phyloP scores from a whole-genome alignment of 2,888 invertebrate species.

The Stenodera caucasica region DNA sequence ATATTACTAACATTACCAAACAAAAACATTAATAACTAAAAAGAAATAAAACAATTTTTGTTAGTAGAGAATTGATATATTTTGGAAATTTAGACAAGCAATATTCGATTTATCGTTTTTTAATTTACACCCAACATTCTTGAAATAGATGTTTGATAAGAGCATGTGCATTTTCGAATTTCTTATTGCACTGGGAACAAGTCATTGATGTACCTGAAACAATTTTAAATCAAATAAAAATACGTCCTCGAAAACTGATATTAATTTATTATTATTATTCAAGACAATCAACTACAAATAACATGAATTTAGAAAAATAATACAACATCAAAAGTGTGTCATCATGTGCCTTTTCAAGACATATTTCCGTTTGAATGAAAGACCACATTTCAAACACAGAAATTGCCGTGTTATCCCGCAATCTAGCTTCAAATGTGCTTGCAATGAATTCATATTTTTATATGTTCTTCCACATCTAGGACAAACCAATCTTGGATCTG shows the following conservation, averaged over 20 bases:
- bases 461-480: constrained; percentile 14
- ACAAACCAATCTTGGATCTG: constrained; percentile 10
- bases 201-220: constrained; percentile 17
- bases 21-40: neutral
- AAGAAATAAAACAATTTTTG: neutral
- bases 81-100: constrained; percentile 3
- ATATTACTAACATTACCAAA: constrained; percentile 1
- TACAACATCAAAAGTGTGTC: neutral
- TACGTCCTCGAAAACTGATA: neutral
- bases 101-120: neutral
- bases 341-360: constrained; percentile 6
- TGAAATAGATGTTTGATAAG: constrained; percentile 9
- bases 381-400: constrained; percentile 4
- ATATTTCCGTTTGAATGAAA: constrained; percentile 8
- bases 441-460: constrained; percentile 12
- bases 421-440: constrained; percentile 12
- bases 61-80: constrained; percentile 2
- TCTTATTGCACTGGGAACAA: constrained; percentile 13
- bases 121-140: constrained; percentile 2
- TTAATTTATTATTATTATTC: neutral
- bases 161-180: constrained; percentile 5
- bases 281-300: neutral
- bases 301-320: neutral
- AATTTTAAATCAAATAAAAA: constrained; percentile 1
- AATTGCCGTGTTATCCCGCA: constrained; percentile 2